Evolutionary conservation across 2,797 vertebrate species (phyloP).

Genomic region (Triplophysa bombifrons): DNA sequence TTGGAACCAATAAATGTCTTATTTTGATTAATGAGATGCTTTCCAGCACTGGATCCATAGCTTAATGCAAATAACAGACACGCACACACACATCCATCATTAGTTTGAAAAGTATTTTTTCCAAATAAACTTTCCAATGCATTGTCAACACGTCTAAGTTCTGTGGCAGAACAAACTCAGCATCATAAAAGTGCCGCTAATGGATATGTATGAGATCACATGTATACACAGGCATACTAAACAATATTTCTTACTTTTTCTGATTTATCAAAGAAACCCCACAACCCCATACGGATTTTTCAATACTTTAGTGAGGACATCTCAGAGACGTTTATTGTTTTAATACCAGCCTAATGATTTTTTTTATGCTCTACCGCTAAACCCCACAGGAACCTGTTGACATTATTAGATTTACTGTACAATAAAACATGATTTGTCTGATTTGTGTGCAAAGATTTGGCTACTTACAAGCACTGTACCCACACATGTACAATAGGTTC

Average conservation of each 20-base stretch:
- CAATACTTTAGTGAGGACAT: neutral
- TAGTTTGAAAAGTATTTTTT: neutral
- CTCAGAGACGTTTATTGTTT: neutral
- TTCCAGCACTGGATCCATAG: slow-evolving; percentile 6
- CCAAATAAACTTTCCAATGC: neutral
- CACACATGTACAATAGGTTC: neutral
- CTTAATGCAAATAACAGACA: slow-evolving; percentile 10
- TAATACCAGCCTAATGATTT: neutral
- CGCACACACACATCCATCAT: neutral
- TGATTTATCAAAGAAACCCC: neutral
- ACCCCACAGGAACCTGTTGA: neutral
- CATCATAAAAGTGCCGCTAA: neutral
- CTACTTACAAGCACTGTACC: neutral
- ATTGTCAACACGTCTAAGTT: neutral
- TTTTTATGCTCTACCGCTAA: neutral
- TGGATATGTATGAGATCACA: too few species aligned
- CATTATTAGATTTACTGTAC: neutral
- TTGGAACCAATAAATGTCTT: slow-evolving; percentile 29
- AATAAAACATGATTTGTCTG: neutral
- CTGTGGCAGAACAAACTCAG: neutral
- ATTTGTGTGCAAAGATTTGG: neutral
- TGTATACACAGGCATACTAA: too few species aligned
- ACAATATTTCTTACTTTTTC: too few species aligned
- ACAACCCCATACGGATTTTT: neutral
- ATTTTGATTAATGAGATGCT: slow-evolving; percentile 36